These are phyloP conservation scores for Epinephelus lanceolatus DNA, from an alignment of 2,113 vertebrate genomes.

Conservation along the genomic window DNA sequence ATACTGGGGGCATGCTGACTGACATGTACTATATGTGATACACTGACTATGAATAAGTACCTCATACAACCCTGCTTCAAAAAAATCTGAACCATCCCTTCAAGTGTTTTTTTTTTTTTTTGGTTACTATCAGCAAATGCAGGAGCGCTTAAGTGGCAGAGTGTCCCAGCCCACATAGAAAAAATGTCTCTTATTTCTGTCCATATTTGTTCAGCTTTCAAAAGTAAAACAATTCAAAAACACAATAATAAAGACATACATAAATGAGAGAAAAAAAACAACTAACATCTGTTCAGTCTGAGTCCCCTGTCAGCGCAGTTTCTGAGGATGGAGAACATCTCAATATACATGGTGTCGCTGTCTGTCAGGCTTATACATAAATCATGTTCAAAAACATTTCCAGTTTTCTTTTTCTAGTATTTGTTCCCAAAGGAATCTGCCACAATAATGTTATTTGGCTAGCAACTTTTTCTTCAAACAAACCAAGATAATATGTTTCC, in stretches of 20 bases:
- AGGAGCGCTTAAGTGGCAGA: constrained; percentile 31
- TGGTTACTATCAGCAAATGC: constrained; percentile 45
- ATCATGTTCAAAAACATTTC: constrained; percentile 32
- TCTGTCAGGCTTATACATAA: constrained; percentile 2
- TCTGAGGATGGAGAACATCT: constrained; percentile 44
- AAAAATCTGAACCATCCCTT: too few species aligned
- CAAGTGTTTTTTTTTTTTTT: neutral
- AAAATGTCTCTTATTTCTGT: constrained; percentile 58
- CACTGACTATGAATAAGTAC: too few species aligned
- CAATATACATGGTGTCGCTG: neutral
- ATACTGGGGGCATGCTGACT: too few species aligned
- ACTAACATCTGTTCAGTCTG: constrained; percentile 74
- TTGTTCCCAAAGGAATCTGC: constrained; percentile 39
- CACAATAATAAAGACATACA: constrained; percentile 55
- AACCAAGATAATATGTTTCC: constrained; percentile 27
- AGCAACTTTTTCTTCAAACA: constrained; percentile 44
- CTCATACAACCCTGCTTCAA: too few species aligned
- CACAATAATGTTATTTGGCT: constrained; percentile 42
- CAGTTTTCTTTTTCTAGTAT: constrained; percentile 48
- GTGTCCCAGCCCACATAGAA: constrained; percentile 39
- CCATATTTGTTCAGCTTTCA: constrained; percentile 78
- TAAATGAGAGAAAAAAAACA: constrained; percentile 37
- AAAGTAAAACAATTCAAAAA: constrained; percentile 49
- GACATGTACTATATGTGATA: too few species aligned
- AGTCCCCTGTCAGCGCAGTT: constrained; percentile 51